Conservation (phyloP, 37 sponge, comb jelly and placozoan genomes). For the Diacarnus erythraeanus region DNA sequence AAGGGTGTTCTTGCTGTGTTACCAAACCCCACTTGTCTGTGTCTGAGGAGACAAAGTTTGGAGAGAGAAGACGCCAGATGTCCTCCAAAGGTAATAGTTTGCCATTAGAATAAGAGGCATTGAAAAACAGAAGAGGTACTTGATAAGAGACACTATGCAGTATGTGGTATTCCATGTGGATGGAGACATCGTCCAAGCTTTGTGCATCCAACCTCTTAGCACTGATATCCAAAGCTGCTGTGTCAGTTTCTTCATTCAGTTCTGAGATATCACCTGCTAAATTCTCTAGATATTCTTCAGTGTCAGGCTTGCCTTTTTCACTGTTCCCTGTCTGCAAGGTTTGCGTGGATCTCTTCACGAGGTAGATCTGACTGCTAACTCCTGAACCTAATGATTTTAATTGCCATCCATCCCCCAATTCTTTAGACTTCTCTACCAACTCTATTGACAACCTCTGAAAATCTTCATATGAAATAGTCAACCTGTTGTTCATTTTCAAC, state of each 20-base stretch:
- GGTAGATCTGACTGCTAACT: not conserved
- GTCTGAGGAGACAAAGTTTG: not conserved
- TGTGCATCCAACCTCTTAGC: not conserved
- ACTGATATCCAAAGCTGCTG: not conserved
- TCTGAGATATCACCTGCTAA: not conserved
- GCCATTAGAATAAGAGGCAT: conserved; percentile 60
- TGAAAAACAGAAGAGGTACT: conserved; percentile 91
- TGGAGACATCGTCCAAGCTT: not conserved
- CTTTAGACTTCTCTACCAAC: conserved; percentile 43
- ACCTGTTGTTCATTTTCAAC: not conserved
- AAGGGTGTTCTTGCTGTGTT: conserved; percentile 88
- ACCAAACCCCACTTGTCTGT: conserved; percentile 61
- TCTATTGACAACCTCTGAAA: conserved; percentile 29
- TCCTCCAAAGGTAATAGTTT: conserved; percentile 60
- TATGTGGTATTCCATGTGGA: conserved; percentile 77
- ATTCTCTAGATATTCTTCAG: not conserved
- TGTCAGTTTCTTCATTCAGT: not conserved
- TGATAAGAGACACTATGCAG: conserved; percentile 76
- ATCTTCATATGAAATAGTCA: conserved; percentile 39
- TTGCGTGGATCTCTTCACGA: conserved; percentile 24
- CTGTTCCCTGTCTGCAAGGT: not conserved
- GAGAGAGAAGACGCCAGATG: conserved; percentile 62
- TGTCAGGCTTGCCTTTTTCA: not conserved
- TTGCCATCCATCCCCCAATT: conserved; percentile 69
- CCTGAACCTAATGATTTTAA: not conserved